Evolutionary conservation across 2,113 vertebrate genomes (phyloP).

Genomic region (Pomatorhinus ruficollis): DNA sequence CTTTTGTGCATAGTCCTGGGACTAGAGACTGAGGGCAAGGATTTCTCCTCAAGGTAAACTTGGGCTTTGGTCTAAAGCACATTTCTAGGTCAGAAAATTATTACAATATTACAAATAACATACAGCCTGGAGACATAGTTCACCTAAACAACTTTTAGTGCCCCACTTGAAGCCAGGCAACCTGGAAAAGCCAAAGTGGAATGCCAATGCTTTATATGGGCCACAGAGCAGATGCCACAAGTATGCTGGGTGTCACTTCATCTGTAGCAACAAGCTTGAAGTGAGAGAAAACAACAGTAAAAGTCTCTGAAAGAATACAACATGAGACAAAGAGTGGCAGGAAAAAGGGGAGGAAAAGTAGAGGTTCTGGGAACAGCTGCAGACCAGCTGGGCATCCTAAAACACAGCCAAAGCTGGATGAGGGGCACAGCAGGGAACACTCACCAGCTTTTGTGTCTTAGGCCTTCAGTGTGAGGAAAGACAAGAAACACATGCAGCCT

Average conservation of each 20-base stretch:
- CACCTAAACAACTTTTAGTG: not conserved
- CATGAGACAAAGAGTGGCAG: not conserved
- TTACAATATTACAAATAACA: not conserved
- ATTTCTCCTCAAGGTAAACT: not conserved
- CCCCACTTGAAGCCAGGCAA: not conserved
- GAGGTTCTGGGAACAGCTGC: conserved; percentile 11
- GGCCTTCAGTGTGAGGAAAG: not conserved
- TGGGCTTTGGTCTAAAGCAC: not conserved
- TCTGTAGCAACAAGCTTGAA: not conserved
- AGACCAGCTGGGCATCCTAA: conserved; percentile 11
- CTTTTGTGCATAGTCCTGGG: not conserved
- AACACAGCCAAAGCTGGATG: not conserved
- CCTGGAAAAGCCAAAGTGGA: not conserved
- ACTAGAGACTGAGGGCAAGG: not conserved
- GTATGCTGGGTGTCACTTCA: not conserved
- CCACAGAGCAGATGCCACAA: not conserved
- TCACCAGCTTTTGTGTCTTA: not conserved
- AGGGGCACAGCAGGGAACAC: not conserved
- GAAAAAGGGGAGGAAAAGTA: not conserved
- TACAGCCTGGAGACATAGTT: fast-evolving
- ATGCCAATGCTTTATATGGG: not conserved
- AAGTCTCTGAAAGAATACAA: not conserved
- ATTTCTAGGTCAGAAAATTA: not conserved
- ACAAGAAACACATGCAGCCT: not conserved
- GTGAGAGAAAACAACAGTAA: not conserved